These are phyloP conservation scores for Lasioglossum zephyrum DNA, from an alignment of 2,888 invertebrate genomes.

Conservation along the genomic window DNA sequence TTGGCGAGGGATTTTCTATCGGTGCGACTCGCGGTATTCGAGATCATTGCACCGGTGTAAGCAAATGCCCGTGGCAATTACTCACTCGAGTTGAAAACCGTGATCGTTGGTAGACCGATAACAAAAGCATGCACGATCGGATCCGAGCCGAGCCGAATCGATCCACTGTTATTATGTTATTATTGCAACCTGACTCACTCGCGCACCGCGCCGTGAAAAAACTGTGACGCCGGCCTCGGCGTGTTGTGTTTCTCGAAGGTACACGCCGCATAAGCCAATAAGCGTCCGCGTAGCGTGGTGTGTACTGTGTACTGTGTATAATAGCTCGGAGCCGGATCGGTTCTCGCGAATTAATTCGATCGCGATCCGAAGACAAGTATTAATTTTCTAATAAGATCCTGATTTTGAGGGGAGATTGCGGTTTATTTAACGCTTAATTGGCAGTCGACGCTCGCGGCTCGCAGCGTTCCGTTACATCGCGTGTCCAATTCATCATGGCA, in stretches of 20 bases:
- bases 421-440: neutral
- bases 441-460: neutral
- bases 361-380: conserved; percentile 1
- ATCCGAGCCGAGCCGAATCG: conserved; percentile 15
- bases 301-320: neutral
- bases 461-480: conserved; percentile 2
- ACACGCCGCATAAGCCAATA: neutral
- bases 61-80: conserved; percentile 67
- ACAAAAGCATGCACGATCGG: conserved; percentile 68
- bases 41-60: conserved; percentile 26
- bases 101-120: conserved; percentile 67
- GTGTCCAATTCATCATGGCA: conserved; percentile 3
- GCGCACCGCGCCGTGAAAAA: conserved; percentile 8
- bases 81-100: conserved; percentile 54
- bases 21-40: neutral
- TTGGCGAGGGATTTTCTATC: neutral
- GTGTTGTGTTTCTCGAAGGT: neutral
- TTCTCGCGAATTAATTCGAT: neutral
- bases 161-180: conserved; percentile 70
- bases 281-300: neutral
- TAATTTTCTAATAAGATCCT: conserved; percentile 25
- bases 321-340: neutral
- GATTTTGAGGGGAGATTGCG: neutral
- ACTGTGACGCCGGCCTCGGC: neutral
- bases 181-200: conserved; percentile 59